Base-by-base conservation (phyloP, 2,888 invertebrate species). In the Sclerodermus sp. region DNA sequence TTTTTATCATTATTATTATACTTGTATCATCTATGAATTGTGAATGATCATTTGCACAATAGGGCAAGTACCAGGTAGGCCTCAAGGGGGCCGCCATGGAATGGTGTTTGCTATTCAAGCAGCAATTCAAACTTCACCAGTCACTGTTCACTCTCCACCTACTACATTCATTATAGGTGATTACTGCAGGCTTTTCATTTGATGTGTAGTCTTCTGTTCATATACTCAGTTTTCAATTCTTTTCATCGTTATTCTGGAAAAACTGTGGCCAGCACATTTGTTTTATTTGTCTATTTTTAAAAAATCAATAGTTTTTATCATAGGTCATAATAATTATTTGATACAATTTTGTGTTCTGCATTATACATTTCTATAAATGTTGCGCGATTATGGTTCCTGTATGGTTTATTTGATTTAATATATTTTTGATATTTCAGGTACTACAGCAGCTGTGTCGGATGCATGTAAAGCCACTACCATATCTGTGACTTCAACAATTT, bases 11-110 rank as follows among this genome's bases (percentile, higher is more conserved):
- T n/a, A n/a, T n/a, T n/a, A n/a, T 30, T 10, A 34, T 13, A 14
- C 17, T 38, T 6, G 23, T 5, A 5, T 42, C 16, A 9, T 47
- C 29, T 43, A 46, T 38, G 42, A 23, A 42, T 55, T 64, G 44
- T 58, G 53, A 64, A 65, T 56, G 47, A 57, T 64, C 51, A 55
- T 75, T 72, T 74, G 66, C 70, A 58, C 52, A 70, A 67, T 82
- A 84, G 84, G 84, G 81, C 82, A 83, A 78, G 79, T 84, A 81
- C 83, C 83, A 77, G 84, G 84, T 79, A 83, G 84, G 80, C 83
- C 83, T 79, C 81, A 82, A 79, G 84, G 84, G 73, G 84, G 84
- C 80, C 83, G 84, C 76, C 84, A 84, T 79, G 84, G 84, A 79
- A 84, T 84, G 84, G 83, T 84, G 75, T 84, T 84, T 81, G 83